Evolutionary conservation across 2,797 vertebrate species (phyloP).

Genomic region (Anas georgica): DNA sequence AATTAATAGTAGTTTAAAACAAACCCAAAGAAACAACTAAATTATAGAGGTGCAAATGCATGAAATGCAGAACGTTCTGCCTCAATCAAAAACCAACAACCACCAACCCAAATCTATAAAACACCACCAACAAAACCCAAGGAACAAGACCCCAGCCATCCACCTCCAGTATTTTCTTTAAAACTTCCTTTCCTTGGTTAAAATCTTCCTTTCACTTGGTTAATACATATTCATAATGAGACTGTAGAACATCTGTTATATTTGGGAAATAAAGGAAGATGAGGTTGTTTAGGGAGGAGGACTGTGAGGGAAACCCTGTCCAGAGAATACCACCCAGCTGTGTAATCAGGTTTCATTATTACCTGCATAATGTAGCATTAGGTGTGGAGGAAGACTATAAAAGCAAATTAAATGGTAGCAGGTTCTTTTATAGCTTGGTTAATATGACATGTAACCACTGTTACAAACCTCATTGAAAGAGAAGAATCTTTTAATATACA

Average conservation of each 20-base stretch:
- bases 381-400: conserved; percentile 36
- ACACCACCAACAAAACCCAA: not conserved
- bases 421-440: not conserved
- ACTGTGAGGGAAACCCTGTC: not conserved
- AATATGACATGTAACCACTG: not conserved
- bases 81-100: not conserved
- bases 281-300: conserved; percentile 33
- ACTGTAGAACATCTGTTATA: conserved; percentile 50
- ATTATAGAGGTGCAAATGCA: not conserved
- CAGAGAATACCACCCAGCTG: conserved; percentile 24
- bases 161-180: not conserved
- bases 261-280: conserved; percentile 42
- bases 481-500: not conserved
- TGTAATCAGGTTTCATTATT: conserved; percentile 62
- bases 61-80: not conserved
- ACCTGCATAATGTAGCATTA: not conserved
- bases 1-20: not conserved
- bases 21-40: not conserved
- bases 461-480: not conserved
- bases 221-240: conserved; percentile 40
- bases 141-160: not conserved
- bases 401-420: conserved; percentile 41
- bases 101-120: accelerated
- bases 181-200: not conserved
- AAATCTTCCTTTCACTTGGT: not conserved